Base-by-base conservation (phyloP, 2,888 invertebrate genomes). In the Pandemis heparana region DNA sequence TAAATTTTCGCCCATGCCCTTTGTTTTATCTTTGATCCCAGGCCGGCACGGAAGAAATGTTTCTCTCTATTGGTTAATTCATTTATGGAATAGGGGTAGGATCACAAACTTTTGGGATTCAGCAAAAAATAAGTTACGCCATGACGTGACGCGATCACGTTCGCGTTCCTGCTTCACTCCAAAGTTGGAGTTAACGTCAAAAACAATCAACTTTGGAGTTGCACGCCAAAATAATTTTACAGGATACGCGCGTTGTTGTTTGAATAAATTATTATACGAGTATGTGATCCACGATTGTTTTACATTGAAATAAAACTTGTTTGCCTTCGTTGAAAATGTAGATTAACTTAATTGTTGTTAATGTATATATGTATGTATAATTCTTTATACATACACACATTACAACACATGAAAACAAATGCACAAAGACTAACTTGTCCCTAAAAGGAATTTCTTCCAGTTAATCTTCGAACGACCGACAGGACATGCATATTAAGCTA, bases 161-260 rank as follows among this genome's bases (percentile, higher is more conserved):
- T n/a, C 59, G 18, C 46, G 41, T n/a, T 38, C 56, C 51, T 62
- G 67, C 63, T 63, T 48, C 62, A 16, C 63, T 72, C 68, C 56
- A 63, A 72, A 53, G n/a, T 72, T 63, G 12, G 10, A 46, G 56
- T n/a, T 48, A n/a, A 67, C 62, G 72, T 68, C 72, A 67, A 72
- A 70, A 68, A 72, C 71, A 71, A 71, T 71, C 48, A 48, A 66
- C 51, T 38, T 18, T 16, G 46, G 59, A 32, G 51, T 51, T 51
- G 38, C 46, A 18, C 48, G 59, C 10, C 60, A 65, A 64, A 64
- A 62, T 65, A 38, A 46, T 38, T 65, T 51, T n/a, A 14, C 32
- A 7, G 10, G 32, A 16, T 51, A 16, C 32, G 16, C n/a, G n/a
- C 51, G 51, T 38, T 64, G 32, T 65, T 62, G 38, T 38, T 38